Evolutionary conservation across 2,113 vertebrate species (phyloP).

Genomic region (Cygnus atratus): DNA sequence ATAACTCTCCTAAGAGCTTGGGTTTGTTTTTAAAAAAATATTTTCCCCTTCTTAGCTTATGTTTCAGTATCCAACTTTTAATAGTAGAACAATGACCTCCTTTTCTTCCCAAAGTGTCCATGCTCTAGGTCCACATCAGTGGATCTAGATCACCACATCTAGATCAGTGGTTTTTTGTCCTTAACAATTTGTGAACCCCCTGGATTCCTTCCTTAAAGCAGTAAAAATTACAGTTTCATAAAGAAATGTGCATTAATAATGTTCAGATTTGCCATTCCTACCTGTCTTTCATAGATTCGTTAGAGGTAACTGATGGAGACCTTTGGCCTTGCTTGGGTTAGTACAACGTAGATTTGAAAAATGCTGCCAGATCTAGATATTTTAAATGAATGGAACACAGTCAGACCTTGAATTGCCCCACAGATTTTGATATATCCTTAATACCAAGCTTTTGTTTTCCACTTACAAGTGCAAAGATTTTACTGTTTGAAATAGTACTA

Average conservation of each 20-base stretch:
- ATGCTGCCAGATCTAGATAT: not conserved
- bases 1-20: not conserved
- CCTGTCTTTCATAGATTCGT: not conserved
- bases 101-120: not conserved
- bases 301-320: not conserved
- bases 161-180: not conserved
- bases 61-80: not conserved
- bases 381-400: not conserved
- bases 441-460: not conserved
- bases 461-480: not conserved
- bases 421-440: not conserved
- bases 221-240: not conserved
- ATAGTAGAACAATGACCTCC: not conserved
- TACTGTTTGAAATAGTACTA: not conserved
- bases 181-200: not conserved
- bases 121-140: not conserved
- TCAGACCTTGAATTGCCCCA: not conserved
- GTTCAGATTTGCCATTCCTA: not conserved
- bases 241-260: not conserved
- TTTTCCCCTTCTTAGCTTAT: not conserved
- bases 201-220: not conserved
- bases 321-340: not conserved
- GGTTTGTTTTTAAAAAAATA: not conserved
- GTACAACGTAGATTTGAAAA: not conserved
- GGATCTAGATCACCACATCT: not conserved